Base-by-base conservation (phyloP, 1,140 invertebrate genomes). In the Brachionus calyciflorus region DNA sequence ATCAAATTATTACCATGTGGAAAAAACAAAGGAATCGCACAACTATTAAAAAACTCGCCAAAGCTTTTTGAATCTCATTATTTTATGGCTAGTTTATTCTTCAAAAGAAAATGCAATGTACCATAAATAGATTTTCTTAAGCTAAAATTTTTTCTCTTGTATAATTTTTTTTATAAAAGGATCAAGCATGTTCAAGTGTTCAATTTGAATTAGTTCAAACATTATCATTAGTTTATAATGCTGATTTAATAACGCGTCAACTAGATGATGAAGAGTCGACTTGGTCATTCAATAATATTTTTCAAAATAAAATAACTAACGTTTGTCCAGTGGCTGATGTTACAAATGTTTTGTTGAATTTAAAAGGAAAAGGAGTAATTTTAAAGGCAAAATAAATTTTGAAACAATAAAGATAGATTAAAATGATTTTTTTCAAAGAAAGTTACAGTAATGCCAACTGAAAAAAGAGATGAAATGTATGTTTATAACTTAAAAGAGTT, bases 1-100 rank as follows among this genome's bases (percentile, higher is more conserved):
- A 96, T 95, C 81, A 98, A 98, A 84, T 85, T 98, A 1, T 82
- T 98, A 37, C 96, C 96, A 2, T 98, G 96, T 86, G 81, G 82
- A 57, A 80, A 81, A 28, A 83, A 84, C 80, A 83, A 83, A 76
- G 65, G 79, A 41, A n/a, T 68, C 21, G 7, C 44, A 68, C 89
- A 92, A 24, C 90, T 91, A 1, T 84, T 98, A 26, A 86, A 97
- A n/a, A 94, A 94, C 83, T 92, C 94, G 12, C 90, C 91, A 60
- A 89, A 91, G 80, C 90, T 98, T 65, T 93, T 96, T 82, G 94
- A 94, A 82, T 92, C 93, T 17, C 90, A 92, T 81, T 97, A 95
- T 84, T 93, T 96, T 86, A 96, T 93, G 0, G 85, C 96, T 51
- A 91, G 90, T 51, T 85, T 98, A 57, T 90, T 94, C 87, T 88